These are phyloP conservation scores for Drosophila arawakana DNA, from an alignment of 1,140 invertebrate genomes.

Conservation along the genomic window DNA sequence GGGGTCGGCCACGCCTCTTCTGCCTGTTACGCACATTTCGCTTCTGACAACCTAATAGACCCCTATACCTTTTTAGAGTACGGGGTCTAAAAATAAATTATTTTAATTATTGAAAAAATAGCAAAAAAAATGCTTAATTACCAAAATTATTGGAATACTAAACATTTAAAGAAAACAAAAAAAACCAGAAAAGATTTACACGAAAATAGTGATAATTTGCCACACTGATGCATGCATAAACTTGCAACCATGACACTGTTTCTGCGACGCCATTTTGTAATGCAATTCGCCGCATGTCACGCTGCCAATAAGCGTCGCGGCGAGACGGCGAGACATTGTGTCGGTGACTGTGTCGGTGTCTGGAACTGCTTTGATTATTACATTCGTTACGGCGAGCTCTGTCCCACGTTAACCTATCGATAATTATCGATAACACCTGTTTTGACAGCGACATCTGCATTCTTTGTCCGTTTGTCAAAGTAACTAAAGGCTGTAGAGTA, in stretches of 20 bases:
- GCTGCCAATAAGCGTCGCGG: constrained; percentile 21
- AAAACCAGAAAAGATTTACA: too few species aligned
- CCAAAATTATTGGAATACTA: too few species aligned
- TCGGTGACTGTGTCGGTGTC: constrained; percentile 8
- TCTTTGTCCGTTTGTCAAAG: background rate
- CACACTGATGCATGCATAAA: background rate
- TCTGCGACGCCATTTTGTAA: constrained; percentile 35
- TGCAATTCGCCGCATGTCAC: constrained; percentile 33
- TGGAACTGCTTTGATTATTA: constrained; percentile 52
- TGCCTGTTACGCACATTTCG: too few species aligned
- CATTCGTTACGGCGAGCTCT: constrained; percentile 51
- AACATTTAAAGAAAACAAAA: too few species aligned
- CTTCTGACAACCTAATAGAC: too few species aligned
- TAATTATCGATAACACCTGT: constrained; percentile 47
- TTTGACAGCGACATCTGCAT: background rate
- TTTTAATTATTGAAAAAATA: too few species aligned
- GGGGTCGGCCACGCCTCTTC: too few species aligned
- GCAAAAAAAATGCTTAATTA: too few species aligned
- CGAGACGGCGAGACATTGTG: constrained; percentile 1
- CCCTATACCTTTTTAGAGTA: too few species aligned
- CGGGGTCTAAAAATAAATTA: too few species aligned
- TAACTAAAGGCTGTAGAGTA: too few species aligned
- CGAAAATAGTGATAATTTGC: background rate
- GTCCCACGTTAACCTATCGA: constrained; percentile 28
- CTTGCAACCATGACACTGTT: constrained; percentile 19